Percentiles rank a stretch among this genome's conserved stretches.
phyloP scores from a whole-genome alignment of 2,113 vertebrate genomes.

The Panthera leo region DNA sequence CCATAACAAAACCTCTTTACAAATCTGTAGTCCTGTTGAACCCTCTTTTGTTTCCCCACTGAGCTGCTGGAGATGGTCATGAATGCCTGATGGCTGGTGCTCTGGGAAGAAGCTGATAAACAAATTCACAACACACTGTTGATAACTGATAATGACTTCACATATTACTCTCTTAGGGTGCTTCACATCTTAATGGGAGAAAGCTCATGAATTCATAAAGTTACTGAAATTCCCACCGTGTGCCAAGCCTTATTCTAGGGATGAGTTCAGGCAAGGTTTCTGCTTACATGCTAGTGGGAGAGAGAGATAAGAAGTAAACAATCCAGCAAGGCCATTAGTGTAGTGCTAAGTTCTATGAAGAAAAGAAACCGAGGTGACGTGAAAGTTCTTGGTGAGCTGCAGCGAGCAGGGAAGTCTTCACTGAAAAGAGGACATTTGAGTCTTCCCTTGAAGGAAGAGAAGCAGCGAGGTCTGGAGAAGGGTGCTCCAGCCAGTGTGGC shows the following conservation, averaged over 20 bases:
- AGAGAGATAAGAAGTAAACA: background rate
- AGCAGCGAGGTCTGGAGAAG: background rate
- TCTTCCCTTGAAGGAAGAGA: background rate
- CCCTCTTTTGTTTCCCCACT: background rate
- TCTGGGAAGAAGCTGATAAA: slow-evolving; percentile 5
- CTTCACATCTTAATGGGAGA: background rate
- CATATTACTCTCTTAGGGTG: background rate
- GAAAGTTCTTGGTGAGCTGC: background rate
- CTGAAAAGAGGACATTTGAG: background rate
- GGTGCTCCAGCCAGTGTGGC: background rate
- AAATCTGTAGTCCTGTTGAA: background rate
- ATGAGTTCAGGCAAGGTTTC: background rate
- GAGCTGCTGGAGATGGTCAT: background rate
- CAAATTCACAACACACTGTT: background rate
- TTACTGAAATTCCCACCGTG: background rate
- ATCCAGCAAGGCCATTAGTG: background rate
- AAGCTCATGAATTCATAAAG: slow-evolving; percentile 13
- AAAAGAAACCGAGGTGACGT: background rate
- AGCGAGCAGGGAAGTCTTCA: background rate
- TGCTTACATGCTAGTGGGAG: background rate
- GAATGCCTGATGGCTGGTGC: background rate
- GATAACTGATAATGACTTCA: background rate
- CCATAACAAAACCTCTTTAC: background rate
- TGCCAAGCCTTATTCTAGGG: background rate
- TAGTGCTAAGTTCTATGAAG: background rate